Evolutionary conservation across 2,113 vertebrate genomes (phyloP).

Genomic region (Mobula birostris): DNA sequence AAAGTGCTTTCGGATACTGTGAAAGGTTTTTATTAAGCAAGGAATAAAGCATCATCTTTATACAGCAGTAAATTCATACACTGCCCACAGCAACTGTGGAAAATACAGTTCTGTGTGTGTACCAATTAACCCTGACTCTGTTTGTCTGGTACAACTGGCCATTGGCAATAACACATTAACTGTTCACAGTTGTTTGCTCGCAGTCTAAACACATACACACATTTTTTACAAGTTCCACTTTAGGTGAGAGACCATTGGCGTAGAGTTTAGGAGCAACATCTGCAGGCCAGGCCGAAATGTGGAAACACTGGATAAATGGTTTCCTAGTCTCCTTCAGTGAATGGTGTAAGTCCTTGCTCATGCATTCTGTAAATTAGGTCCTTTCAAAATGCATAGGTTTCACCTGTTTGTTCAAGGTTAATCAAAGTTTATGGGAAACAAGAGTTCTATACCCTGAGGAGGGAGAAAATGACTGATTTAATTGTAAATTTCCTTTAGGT

Average conservation of each 20-base stretch:
- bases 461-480: background rate
- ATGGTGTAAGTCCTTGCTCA: background rate
- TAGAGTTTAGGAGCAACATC: background rate
- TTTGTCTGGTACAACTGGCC: background rate
- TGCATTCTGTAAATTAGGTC: slow-evolving; percentile 8
- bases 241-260: background rate
- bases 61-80: background rate
- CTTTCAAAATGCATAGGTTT: background rate
- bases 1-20: background rate
- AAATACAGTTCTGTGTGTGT: background rate
- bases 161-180: background rate
- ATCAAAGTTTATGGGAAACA: background rate
- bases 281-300: background rate
- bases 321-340: slow-evolving; percentile 13
- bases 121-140: background rate
- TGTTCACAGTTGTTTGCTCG: background rate
- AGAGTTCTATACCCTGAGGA: background rate
- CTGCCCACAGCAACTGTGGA: background rate
- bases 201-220: background rate
- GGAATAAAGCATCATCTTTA: background rate
- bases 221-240: background rate
- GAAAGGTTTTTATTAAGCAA: background rate
- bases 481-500: background rate
- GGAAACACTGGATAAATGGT: slow-evolving; percentile 2
- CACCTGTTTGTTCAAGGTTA: background rate